Percentiles rank a stretch among this genome's conserved stretches.
These are phyloP conservation scores for Neotoxoptera formosana DNA, from an alignment of 1,140 invertebrate genomes.

Conservation along the genomic window DNA sequence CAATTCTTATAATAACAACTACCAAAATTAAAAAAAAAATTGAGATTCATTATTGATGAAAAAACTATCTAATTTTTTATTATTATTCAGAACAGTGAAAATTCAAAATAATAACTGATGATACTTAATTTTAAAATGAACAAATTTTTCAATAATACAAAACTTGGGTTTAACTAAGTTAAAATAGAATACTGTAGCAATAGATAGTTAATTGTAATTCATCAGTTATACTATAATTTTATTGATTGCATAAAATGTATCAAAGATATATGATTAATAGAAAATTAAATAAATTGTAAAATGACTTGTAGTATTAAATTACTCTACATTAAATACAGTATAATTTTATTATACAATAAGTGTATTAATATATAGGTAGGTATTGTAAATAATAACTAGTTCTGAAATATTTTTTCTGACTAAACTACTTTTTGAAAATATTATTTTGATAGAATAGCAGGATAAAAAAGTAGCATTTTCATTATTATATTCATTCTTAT, in stretches of 20 bases:
- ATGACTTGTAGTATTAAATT: neutral
- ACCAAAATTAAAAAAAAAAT: slow-evolving; percentile 2
- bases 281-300: neutral
- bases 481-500: neutral
- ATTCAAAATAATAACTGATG: neutral
- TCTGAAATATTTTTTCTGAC: neutral
- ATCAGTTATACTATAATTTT: neutral
- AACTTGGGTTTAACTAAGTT: neutral
- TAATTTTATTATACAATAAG: neutral
- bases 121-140: neutral
- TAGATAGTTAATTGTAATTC: neutral
- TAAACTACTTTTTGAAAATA: neutral
- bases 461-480: neutral
- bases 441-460: neutral
- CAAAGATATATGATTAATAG: neutral
- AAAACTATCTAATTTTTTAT: neutral
- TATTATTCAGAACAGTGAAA: neutral
- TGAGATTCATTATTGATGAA: neutral
- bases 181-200: neutral
- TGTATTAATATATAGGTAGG: neutral
- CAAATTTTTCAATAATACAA: neutral
- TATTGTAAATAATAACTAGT: neutral
- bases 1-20: neutral
- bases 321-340: neutral
- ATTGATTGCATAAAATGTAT: neutral